phyloP scores from a whole-genome alignment of 2,797 vertebrate species.

The Sardinella longiceps region DNA sequence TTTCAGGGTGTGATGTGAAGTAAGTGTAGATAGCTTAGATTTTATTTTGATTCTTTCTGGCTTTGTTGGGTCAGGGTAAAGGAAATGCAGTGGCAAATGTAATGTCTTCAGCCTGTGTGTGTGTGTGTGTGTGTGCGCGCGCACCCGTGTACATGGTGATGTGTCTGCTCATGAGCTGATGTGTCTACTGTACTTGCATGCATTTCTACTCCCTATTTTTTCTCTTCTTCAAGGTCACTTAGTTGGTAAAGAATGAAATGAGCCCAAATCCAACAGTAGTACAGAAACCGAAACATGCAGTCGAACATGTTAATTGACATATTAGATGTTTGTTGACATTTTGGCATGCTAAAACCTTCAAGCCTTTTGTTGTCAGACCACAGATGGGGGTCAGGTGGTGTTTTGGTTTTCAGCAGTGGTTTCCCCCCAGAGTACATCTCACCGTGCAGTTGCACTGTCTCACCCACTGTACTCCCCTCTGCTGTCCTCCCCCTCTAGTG shows the following conservation, averaged over 20 bases:
- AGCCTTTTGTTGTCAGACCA: background rate
- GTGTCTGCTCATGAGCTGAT: no score
- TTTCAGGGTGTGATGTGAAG: background rate
- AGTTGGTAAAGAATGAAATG: background rate
- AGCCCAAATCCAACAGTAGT: background rate
- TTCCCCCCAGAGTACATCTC: background rate
- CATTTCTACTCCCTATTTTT: no score
- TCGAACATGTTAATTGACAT: background rate
- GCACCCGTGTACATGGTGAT: no score
- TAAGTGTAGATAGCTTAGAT: background rate
- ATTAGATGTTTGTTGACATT: background rate
- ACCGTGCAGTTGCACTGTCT: background rate
- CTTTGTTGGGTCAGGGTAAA: background rate
- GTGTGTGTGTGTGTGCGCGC: background rate
- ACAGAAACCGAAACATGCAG: background rate
- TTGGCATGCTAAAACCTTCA: background rate
- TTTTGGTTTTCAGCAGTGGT: background rate
- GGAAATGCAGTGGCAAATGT: background rate
- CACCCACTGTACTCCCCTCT: background rate
- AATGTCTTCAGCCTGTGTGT: background rate
- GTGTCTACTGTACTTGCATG: no score
- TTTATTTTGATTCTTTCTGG: no score
- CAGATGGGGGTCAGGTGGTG: background rate
- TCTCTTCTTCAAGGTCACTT: background rate
- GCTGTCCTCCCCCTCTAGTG: conserved; percentile 72